A percentile compares a stretch with the other conserved stretches of the same genome.
These are phyloP conservation scores for Protula sp. DNA, from an alignment of 2,888 invertebrate species.

Conservation along the genomic window DNA sequence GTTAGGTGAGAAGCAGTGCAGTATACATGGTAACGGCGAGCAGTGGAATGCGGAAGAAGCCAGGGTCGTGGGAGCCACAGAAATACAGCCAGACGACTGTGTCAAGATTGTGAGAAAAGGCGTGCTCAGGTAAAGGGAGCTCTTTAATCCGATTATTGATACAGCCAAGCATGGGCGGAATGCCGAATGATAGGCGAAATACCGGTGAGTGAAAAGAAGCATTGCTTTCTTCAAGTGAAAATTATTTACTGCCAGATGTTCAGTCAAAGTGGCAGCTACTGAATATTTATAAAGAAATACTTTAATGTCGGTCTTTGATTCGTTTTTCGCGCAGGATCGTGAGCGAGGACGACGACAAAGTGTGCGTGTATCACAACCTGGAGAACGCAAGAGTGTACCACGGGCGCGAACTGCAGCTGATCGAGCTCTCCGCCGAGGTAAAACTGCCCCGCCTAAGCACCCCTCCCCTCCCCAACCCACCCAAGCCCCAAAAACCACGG, in stretches of 20 bases:
- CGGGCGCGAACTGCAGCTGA: slow-evolving; percentile 69
- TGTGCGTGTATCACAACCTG: slow-evolving; percentile 72
- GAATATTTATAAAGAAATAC: too few relatives aligned
- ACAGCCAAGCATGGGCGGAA: too few relatives aligned
- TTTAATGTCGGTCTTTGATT: too few relatives aligned
- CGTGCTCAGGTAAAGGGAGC: slow-evolving; percentile 31
- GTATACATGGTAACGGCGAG: slow-evolving; percentile 70
- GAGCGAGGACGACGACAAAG: slow-evolving; percentile 56
- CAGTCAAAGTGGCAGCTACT: too few relatives aligned
- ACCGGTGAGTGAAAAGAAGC: too few relatives aligned
- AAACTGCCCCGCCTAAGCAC: too few relatives aligned
- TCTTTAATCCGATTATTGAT: too few relatives aligned
- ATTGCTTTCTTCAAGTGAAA: too few relatives aligned
- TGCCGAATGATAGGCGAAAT: too few relatives aligned
- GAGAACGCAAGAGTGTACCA: slow-evolving; percentile 85
- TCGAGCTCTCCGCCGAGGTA: slow-evolving; percentile 67
- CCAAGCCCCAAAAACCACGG: too few relatives aligned
- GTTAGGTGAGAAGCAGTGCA: slow-evolving; percentile 64
- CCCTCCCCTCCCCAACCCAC: too few relatives aligned
- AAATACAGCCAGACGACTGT: slow-evolving; percentile 63
- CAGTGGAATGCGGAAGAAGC: slow-evolving; percentile 62
- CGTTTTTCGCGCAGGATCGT: slow-evolving; percentile 35
- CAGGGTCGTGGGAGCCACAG: slow-evolving; percentile 61
- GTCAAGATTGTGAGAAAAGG: slow-evolving; percentile 59
- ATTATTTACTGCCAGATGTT: too few relatives aligned